Evolutionary conservation across 53 echinoderm and acorn worm species (phyloP), one percentile per base, ranked within the genome.

Genomic region (Temnopleurus reevesii): DNA sequence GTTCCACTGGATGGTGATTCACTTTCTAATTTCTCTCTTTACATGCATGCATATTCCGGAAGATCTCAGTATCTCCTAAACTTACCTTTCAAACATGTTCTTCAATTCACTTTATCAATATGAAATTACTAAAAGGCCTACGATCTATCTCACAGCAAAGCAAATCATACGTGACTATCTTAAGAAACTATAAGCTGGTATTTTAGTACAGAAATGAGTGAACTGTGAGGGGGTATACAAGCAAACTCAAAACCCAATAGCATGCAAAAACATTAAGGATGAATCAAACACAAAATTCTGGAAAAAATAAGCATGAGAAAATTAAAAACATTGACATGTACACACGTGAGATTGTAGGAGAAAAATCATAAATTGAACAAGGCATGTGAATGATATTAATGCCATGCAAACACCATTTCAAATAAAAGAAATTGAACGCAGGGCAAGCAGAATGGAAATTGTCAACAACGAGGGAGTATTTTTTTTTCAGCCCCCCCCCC

Each of bases 131-230:
- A n/a, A n/a, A n/a, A n/a, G n/a, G n/a, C n/a, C n/a, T n/a, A n/a
- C n/a, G n/a, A n/a, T n/a, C n/a, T n/a, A n/a, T n/a, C n/a, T n/a
- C n/a, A n/a, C n/a, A n/a, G n/a, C n/a, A n/a, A n/a, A n/a, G n/a
- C n/a, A n/a, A n/a, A n/a, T n/a, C n/a, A n/a, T n/a, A n/a, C n/a
- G n/a, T n/a, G n/a, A n/a, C n/a, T n/a, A n/a, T n/a, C n/a, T n/a
- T n/a, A n/a, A n/a, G n/a, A n/a, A n/a, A n/a, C n/a, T n/a, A n/a
- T n/a, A 38, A 71, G 71, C 71, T 71, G 71, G 23, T 49, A 47
- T 79, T 77, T 79, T 79, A 79, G 79, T 79, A 79, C n/a, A 23
- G 44, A 79, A 79, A 79, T 79, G 79, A 29, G 79, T 79, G 79
- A 79, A 47, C 28, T 79, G 79, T 71, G 79, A 46, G 79, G 79